A percentile compares a stretch with the other conserved stretches of the same genome.
phyloP scores from a whole-genome alignment of 2,113 vertebrate species.

The Mus musculus region GRCm39 chr6:15344501-15345000 shows the following conservation, averaged over 20 bases:
- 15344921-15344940: not conserved
- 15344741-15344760: not conserved
- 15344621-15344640: conserved; percentile 5
- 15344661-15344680: not conserved
- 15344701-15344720: not conserved
- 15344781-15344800: not conserved
- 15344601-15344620: not conserved
- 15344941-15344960: conserved; percentile 14
- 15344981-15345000: not conserved
- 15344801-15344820: not conserved
- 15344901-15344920: not conserved
- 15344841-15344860: not conserved
- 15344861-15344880: too few relatives aligned
- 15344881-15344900: not conserved
- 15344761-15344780: not conserved
- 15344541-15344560: not conserved
- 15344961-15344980: not conserved
- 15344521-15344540: not conserved
- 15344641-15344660: not conserved
- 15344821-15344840: not conserved
- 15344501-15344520: not conserved
- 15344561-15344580: not conserved
- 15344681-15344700: conserved; percentile 13
- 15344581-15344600: not conserved
- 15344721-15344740: conserved; percentile 7